Evolutionary conservation across 2,888 invertebrate genomes (phyloP).

Genomic region (Troides oblongomaculatus): DNA sequence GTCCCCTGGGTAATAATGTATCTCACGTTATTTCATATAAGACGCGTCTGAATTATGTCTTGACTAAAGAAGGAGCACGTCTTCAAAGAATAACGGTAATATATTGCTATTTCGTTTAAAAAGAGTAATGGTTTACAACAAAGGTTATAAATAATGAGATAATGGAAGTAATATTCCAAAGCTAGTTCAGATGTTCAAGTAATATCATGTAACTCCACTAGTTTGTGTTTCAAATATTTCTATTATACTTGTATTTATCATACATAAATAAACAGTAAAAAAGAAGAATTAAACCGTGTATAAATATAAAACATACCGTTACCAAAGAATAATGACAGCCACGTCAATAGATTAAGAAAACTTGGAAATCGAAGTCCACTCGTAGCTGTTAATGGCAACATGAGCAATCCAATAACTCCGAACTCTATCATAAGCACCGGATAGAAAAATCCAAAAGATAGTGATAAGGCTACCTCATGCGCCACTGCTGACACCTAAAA

Average conservation of each 20-base stretch:
- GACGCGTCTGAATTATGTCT: no score
- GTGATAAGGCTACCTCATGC: constrained; percentile 91
- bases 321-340: constrained; percentile 89
- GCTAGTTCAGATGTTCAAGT: no score
- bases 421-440: constrained; percentile 91
- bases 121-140: no score
- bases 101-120: no score
- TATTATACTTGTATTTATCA: no score
- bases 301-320: constrained; percentile 71
- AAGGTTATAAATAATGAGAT: no score
- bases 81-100: no score
- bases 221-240: neutral
- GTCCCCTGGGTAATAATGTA: no score
- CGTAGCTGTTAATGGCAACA: constrained; percentile 74
- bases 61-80: constrained; percentile 1
- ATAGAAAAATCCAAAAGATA: constrained; percentile 91
- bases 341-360: constrained; percentile 89
- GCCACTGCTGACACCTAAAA: constrained; percentile 87
- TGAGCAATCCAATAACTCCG: constrained; percentile 82
- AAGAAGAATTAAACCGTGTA: neutral
- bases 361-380: constrained; percentile 63
- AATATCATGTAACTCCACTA: no score
- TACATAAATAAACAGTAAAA: no score
- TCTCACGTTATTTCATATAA: no score
- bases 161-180: no score